These are phyloP conservation scores for Vidua macroura DNA, from an alignment of 2,113 vertebrate genomes.

Conservation along the genomic window DNA sequence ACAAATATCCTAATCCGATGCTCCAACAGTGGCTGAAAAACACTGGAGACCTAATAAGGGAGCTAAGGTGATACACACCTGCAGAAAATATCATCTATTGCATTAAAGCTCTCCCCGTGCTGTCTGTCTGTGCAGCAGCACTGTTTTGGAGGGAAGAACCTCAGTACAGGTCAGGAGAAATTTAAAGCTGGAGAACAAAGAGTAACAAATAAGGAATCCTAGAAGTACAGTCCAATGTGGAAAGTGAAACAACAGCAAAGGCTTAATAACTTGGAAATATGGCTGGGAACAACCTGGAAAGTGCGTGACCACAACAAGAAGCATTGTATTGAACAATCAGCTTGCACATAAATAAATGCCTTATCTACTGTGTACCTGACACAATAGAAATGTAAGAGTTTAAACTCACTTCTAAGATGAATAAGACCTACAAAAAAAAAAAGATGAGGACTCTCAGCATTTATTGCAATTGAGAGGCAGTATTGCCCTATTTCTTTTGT, in stretches of 20 bases:
- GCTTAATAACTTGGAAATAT: background rate
- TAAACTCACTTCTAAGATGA: background rate
- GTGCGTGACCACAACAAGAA: rapidly evolving
- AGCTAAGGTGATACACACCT: background rate
- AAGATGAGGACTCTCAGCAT: background rate
- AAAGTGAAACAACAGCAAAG: background rate
- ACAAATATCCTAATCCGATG: background rate
- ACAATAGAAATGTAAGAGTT: background rate
- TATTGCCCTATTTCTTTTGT: background rate
- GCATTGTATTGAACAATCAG: background rate
- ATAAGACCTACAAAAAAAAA: background rate
- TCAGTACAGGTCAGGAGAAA: background rate
- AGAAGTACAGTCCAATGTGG: background rate
- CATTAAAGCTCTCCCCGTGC: background rate
- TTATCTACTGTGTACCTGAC: background rate
- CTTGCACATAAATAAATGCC: background rate
- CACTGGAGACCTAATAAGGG: background rate
- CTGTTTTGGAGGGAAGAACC: background rate
- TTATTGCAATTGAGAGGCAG: background rate
- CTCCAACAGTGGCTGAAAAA: background rate
- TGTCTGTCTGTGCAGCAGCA: background rate
- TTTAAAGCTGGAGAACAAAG: background rate
- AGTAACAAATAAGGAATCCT: background rate
- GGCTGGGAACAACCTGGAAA: background rate
- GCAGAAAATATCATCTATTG: background rate